A percentile compares a stretch with the other conserved stretches of the same genome.
These are phyloP conservation scores for Lysiphlebus fabarum DNA, from an alignment of 1,140 invertebrate genomes.

Conservation along the genomic window DNA sequence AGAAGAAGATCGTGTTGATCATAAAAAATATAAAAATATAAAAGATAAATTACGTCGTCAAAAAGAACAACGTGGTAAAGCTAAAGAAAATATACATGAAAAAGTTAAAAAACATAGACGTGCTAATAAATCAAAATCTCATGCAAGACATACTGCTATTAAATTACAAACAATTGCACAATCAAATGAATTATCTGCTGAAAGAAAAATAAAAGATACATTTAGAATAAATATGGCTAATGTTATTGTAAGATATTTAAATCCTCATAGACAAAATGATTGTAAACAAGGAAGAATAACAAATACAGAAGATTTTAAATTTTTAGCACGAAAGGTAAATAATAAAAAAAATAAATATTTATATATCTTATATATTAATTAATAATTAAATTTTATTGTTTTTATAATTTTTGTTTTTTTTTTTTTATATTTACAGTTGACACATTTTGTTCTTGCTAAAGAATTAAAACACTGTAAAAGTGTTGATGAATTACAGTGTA, in stretches of 20 bases:
- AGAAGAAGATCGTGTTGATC: constrained; percentile 71
- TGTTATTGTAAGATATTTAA: constrained; percentile 85
- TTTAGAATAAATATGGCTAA: constrained; percentile 86
- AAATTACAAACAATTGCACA: constrained; percentile 42
- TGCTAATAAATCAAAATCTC: constrained; percentile 47
- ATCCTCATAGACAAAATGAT: constrained; percentile 81
- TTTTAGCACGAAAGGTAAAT: constrained; percentile 94
- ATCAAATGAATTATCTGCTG: constrained; percentile 43
- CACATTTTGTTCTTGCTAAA: constrained; percentile 95
- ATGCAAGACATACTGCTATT: constrained; percentile 39
- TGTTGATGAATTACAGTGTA: constrained; percentile 83
- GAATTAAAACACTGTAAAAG: constrained; percentile 89
- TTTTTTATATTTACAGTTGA: constrained; percentile 68
- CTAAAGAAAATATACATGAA: constrained; percentile 47
- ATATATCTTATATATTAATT: not conserved
- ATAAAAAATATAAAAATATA: constrained; percentile 72
- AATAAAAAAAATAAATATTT: constrained; percentile 29
- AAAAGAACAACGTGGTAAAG: constrained; percentile 59
- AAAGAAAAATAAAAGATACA: constrained; percentile 76
- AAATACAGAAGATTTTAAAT: constrained; percentile 91
- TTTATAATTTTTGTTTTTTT: not conserved
- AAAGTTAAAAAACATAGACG: constrained; percentile 49
- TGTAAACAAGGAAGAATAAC: constrained; percentile 83
- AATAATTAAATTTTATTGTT: not conserved
- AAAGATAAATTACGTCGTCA: constrained; percentile 72